Percentiles rank a stretch among this genome's conserved stretches.
phyloP scores from a whole-genome alignment of 2,113 vertebrate species.

The Ornithorhynchus anatinus region DNA sequence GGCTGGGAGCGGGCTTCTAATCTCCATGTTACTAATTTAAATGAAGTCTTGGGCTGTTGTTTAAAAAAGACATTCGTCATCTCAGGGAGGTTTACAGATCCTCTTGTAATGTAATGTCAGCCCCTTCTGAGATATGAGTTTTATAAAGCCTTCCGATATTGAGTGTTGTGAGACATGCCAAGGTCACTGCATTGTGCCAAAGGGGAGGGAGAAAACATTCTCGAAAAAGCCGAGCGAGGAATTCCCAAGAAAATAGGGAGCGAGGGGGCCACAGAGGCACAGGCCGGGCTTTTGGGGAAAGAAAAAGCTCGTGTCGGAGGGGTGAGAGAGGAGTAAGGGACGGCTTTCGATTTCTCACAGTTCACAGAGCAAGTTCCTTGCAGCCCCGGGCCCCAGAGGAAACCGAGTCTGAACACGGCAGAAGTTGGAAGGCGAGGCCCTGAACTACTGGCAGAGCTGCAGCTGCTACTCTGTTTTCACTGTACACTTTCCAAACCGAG shows the following conservation, averaged over 20 bases:
- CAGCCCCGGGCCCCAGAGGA: conserved; percentile 64
- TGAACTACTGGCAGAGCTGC: conserved; percentile 68
- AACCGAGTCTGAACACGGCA: conserved; percentile 59
- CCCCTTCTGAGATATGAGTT: conserved; percentile 83
- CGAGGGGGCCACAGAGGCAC: neutral
- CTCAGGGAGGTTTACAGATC: conserved; percentile 77
- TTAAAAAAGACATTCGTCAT: conserved; percentile 86
- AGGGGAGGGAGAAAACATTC: conserved; percentile 21
- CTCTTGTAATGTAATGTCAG: conserved; percentile 84
- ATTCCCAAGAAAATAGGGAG: conserved; percentile 59
- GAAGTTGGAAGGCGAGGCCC: conserved; percentile 58
- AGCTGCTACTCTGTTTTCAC: conserved; percentile 45
- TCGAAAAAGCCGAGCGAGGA: conserved; percentile 62
- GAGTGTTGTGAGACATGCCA: conserved; percentile 78
- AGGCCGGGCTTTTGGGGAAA: neutral
- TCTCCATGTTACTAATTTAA: conserved; percentile 86
- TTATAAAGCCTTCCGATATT: conserved; percentile 73
- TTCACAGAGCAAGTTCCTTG: conserved; percentile 63
- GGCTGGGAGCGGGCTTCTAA: conserved; percentile 75
- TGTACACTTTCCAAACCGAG: conserved; percentile 53
- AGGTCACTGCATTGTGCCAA: conserved; percentile 72
- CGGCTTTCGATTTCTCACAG: no score
- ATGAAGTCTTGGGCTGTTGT: conserved; percentile 83
- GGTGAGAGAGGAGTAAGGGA: no score
- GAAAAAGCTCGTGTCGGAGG: conserved; percentile 56